Base-by-base conservation (phyloP, 2,113 vertebrate species). In the Phyllostomus hastatus region DNA sequence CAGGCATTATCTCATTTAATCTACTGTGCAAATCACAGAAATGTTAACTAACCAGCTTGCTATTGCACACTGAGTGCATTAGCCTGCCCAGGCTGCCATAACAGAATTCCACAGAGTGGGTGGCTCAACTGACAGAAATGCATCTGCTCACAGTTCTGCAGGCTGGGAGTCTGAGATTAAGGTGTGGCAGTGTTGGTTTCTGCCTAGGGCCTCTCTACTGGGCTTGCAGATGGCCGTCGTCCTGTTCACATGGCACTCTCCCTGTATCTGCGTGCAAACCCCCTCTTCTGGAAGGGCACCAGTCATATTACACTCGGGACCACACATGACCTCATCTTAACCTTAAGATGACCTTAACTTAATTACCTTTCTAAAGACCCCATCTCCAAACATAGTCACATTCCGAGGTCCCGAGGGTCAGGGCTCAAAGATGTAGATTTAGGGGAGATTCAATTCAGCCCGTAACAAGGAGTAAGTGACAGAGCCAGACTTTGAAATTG, bases 401-500 rank as follows among this genome's bases (percentile, higher is more conserved):
- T 83, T 52, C 61, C 19, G 38, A 92, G n/a, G n/a, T 67, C 35
- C 48, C 67, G 16, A n/a, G 64, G 22, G 16, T 85, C 24, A 69
- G 80, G 22, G 79, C 79, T 59, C 82, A 69, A 83, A 69, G 26
- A 87, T 15, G 83, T 2, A 2, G 48, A 66, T 12, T n/a, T 24
- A 24, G 43, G 15, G 43, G 7, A 12, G 28, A 11, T 4, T 50
- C 14, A 46, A 38, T n/a, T 92, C 70, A 46, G 16, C 33, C 61
- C n/a, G 9, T 79, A 67, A 57, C 4, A 5, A 9, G n/a, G 16
- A 88, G 10, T 22, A 66, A 48, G 6, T 16, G 46, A 38, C 54
- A 94, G 50, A 93, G n/a, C 46, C 61, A 87, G 52, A 50, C 76
- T 85, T 94, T 82, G 66, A 84, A 52, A 33, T 3, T 66, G 75